phyloP scores from a whole-genome alignment of 2,113 vertebrate genomes.

The Aleadryas rufinucha region DNA sequence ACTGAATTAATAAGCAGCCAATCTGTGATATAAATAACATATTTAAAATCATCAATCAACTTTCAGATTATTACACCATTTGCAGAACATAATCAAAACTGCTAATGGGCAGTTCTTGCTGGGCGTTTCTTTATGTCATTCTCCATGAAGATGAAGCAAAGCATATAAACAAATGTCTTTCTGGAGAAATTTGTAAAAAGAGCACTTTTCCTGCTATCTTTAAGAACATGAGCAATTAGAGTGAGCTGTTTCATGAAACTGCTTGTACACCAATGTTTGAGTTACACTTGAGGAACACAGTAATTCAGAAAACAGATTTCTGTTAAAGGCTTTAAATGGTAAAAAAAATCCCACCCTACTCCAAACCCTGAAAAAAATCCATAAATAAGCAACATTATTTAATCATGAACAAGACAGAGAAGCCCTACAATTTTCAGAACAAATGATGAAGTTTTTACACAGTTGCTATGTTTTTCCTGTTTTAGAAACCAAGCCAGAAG shows the following conservation, averaged over 20 bases:
- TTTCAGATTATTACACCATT: background rate
- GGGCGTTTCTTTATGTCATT: background rate
- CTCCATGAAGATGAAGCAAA: background rate
- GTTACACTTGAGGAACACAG: background rate
- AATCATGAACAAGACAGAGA: background rate
- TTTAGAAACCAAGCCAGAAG: background rate
- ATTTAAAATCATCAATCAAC: background rate
- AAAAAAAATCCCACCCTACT: accelerated
- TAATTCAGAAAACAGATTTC: background rate
- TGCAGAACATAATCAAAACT: background rate
- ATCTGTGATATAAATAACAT: background rate
- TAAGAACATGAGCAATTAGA: background rate
- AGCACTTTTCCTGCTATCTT: background rate
- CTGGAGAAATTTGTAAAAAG: background rate
- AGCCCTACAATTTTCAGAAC: background rate
- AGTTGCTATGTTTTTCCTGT: background rate
- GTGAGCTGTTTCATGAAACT: background rate
- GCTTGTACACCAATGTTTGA: background rate
- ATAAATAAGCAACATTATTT: background rate
- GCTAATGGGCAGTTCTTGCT: background rate
- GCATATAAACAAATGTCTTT: background rate
- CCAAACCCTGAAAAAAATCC: background rate
- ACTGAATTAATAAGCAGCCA: constrained; percentile 32
- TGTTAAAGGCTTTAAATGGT: background rate
- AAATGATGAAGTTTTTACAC: background rate